Evolutionary conservation across 2,113 vertebrate genomes (phyloP).

Genomic region (Callithrix jacchus): DNA sequence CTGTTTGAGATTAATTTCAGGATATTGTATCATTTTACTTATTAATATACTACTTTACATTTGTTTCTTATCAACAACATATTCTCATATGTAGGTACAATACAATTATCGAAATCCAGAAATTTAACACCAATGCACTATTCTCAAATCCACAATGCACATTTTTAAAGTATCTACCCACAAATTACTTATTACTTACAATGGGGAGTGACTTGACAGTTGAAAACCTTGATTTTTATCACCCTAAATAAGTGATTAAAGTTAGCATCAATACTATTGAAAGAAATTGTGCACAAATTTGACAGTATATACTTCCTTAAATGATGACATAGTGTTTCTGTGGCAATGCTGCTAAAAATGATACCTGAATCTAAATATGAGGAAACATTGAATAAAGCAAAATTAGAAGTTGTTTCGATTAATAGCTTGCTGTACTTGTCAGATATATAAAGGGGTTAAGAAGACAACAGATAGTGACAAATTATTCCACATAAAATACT

Average conservation of each 20-base stretch:
- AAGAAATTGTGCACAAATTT: not conserved
- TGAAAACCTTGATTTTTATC: not conserved
- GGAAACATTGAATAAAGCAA: not conserved
- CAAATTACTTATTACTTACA: not conserved
- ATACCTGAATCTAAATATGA: not conserved
- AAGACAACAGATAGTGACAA: not conserved
- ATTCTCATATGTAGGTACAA: not conserved
- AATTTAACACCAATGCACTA: not conserved
- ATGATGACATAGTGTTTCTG: not conserved
- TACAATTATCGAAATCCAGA: not conserved
- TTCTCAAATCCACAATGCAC: not conserved
- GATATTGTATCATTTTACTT: not conserved
- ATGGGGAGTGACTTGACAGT: not conserved
- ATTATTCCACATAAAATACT: not conserved
- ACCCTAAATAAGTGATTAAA: not conserved
- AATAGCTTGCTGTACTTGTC: not conserved
- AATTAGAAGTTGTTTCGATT: not conserved
- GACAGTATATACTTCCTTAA: not conserved
- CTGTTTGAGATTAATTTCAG: not conserved
- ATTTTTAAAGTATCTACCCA: not conserved
- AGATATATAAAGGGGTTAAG: not conserved
- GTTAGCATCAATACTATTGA: not conserved
- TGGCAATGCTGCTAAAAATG: not conserved
- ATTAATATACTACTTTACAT: not conserved
- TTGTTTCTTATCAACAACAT: not conserved